These are phyloP conservation scores for Siphlonurus alternatus DNA, from an alignment of 2,888 invertebrate species.

Conservation along the genomic window DNA sequence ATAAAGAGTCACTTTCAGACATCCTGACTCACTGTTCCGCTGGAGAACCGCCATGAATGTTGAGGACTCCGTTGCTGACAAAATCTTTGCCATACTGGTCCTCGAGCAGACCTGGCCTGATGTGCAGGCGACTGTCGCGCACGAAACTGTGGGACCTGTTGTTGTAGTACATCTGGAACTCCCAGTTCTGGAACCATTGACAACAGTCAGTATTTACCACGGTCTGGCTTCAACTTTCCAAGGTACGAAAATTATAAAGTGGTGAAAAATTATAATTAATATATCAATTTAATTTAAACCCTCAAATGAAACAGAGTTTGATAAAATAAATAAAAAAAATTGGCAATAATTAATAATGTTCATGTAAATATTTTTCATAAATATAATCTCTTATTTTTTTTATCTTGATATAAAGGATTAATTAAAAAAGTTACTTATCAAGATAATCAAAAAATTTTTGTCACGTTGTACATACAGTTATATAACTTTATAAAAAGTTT, in stretches of 20 bases:
- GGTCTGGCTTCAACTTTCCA: no score
- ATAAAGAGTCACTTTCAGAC: no score
- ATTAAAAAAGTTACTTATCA: no score
- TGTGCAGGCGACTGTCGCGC: slow-evolving; percentile 36
- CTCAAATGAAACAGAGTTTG: neutral
- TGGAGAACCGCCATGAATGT: slow-evolving; percentile 40
- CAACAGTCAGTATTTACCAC: neutral
- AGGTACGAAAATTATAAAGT: neutral
- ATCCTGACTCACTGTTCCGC: slow-evolving; percentile 39
- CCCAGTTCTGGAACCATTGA: slow-evolving; percentile 41
- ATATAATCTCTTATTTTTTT: no score
- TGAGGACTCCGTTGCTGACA: slow-evolving; percentile 33
- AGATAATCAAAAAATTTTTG: no score
- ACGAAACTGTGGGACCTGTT: slow-evolving; percentile 46
- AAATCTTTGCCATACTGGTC: slow-evolving; percentile 38
- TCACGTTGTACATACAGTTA: no score
- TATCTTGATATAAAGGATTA: no score
- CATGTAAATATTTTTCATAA: no score
- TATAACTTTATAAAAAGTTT: no score
- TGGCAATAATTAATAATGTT: neutral
- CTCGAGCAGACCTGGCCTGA: slow-evolving; percentile 40
- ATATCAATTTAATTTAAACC: neutral
- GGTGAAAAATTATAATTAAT: neutral
- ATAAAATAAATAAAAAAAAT: neutral
- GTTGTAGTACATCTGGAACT: slow-evolving; percentile 52